Base-by-base conservation (phyloP, 2,797 vertebrate species). In the Etheostoma perlongum region DNA sequence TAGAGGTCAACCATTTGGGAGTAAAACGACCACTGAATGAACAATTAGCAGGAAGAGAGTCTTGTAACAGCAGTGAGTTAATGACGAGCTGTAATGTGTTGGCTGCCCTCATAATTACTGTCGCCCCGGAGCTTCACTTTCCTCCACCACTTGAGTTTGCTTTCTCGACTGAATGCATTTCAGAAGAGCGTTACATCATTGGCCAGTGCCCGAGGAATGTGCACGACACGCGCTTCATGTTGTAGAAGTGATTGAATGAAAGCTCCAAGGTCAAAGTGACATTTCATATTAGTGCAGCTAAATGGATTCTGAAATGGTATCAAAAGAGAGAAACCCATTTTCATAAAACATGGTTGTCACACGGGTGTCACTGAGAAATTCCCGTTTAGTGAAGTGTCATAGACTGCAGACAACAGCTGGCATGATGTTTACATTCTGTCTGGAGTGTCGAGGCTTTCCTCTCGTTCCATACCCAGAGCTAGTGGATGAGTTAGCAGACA, bases 41-140 rank as follows among this genome's bases (percentile, higher is more conserved):
- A 66, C 67, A 19, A 74, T 65, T 52, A 49, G 30, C 55, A 68
- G 57, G 30, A 68, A 80, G 59, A 72, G 76, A 60, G 65, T 52
- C 44, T 25, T 66, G 76, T 75, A 67, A 67, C 4, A 74, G 76
- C 65, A 67, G 73, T 89, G 87, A 88, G 82, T 81, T 85, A 79
- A 92, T 53, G 74, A 67, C 85, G 3, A 40, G 36, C 30, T 30
- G 30, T 30, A 91, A 89, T 81, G 86, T 92, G 85, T 91, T 87
- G 25, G n/a, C 71, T 93, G 93, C 82, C 91, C 89, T 93, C 90
- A 81, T 84, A 77, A 91, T 94, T 88, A 92, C 68, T 10, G 70
- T 90, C 79, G 67, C 85, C 74, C 66, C 72, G 7, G 55, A 4
- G 30, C 80, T 72, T 67, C 84, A 19, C 61, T 89, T 91, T 91